Conservation (phyloP, 2,888 invertebrate genomes). For the Cephus rjabovi region DNA sequence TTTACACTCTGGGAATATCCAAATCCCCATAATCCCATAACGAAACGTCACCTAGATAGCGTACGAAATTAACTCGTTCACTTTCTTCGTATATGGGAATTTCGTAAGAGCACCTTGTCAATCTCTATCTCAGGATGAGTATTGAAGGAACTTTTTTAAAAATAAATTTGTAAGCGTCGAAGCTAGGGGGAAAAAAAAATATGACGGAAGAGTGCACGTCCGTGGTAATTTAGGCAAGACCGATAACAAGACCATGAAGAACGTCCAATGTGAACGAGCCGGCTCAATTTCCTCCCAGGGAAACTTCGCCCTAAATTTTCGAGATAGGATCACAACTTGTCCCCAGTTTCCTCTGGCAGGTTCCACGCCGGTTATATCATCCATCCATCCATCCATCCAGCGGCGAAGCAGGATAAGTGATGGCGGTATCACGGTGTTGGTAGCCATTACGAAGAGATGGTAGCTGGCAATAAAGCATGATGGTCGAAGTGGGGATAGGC, state of each 20-base stretch:
- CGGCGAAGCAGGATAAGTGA: background rate
- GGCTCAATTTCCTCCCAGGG: constrained; percentile 57
- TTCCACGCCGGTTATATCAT: background rate
- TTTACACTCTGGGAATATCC: background rate
- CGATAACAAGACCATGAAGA: background rate
- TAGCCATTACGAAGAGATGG: background rate
- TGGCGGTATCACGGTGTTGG: background rate
- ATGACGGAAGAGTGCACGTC: background rate
- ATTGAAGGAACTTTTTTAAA: background rate
- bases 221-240: background rate
- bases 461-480: background rate
- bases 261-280: constrained; percentile 8
- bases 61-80: background rate
- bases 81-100: background rate
- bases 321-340: constrained; percentile 53
- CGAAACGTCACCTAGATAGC: background rate
- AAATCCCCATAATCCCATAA: background rate
- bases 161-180: background rate
- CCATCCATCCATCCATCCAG: background rate
- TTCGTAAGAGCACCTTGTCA: background rate
- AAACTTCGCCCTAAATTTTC: constrained; percentile 52
- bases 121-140: background rate
- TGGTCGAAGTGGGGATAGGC: background rate
- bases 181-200: background rate
- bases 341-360: constrained; percentile 25